phyloP scores from a whole-genome alignment of 1,140 invertebrate genomes.

The Pemphigus obesinymphae region DNA sequence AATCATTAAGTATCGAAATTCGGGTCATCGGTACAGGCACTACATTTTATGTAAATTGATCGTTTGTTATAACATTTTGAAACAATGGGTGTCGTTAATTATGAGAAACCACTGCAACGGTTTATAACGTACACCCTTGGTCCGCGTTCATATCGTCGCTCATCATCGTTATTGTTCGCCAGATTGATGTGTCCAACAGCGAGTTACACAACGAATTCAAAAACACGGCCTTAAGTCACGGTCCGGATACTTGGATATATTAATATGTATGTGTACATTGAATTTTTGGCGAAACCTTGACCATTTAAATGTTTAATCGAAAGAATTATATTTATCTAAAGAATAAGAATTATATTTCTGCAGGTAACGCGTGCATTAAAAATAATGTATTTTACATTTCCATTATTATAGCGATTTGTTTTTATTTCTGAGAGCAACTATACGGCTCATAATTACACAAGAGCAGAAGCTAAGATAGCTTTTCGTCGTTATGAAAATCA shows the following conservation, averaged over 20 bases:
- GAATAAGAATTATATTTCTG: no score
- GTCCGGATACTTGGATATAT: not conserved
- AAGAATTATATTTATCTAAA: no score
- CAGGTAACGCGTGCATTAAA: no score
- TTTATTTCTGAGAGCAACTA: no score
- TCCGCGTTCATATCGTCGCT: not conserved
- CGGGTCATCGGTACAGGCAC: not conserved
- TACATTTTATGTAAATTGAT: slow-evolving; percentile 6
- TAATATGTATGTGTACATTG: not conserved
- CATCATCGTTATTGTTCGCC: not conserved
- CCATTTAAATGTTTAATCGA: not conserved
- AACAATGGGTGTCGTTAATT: not conserved
- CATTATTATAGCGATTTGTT: no score
- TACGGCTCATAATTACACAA: no score
- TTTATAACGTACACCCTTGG: not conserved
- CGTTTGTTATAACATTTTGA: not conserved
- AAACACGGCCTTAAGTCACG: not conserved
- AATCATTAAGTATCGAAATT: no score
- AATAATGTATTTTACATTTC: no score
- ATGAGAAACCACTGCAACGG: not conserved
- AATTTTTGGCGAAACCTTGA: not conserved
- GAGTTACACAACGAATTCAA: not conserved
- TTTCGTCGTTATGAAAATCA: no score
- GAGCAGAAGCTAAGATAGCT: no score
- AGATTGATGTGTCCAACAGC: not conserved